Base-by-base conservation (phyloP, 2,797 vertebrate species). In the Microcaecilia unicolor region DNA sequence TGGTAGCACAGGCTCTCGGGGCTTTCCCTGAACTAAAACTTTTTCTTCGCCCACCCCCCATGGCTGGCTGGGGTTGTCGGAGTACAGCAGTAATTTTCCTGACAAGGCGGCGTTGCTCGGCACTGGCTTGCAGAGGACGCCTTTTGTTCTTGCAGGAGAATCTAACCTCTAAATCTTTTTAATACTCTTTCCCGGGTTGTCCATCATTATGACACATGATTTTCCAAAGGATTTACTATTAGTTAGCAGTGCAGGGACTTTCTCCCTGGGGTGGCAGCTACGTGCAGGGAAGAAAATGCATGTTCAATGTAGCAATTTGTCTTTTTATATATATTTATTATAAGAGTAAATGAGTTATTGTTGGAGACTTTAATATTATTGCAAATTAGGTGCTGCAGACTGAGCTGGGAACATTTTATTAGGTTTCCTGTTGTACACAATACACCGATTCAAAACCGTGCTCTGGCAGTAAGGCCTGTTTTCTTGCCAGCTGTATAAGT, bases 251-350 rank as follows among this genome's bases (percentile, higher is more conserved):
- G 72, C 63, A 59, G 54, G 77, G 67, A 64, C 72, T n/a, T 77
- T 80, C 72, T 86, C 80, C 77, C 74, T 74, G 61, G 80, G 79
- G 78, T 74, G 59, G 68, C 67, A 70, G 72, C 63, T 75, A 76
- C 72, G 79, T 70, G 72, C 75, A 67, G 76, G 67, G 78, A 76
- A 74, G 76, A 83, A 83, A 86, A 85, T 85, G 75, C 77, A 71
- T 73, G 78, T 76, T 79, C 76, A 68, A 71, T 80, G 72, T 74
- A 76, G 76, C 72, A 74, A 83, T 82, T 85, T 81, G 72, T 86
- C 82, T 83, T 77, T 83, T 78, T 80, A 81, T 74, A 81, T 84
- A 82, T 82, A 84, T 83, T 85, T 83, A 82, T 84, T 77, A 80
- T 80, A 76, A 78, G 75, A 85, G 76, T 79, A 83, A 85, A 84